phyloP scores from a whole-genome alignment of 2,888 invertebrate species.

The Amiota minor region DNA sequence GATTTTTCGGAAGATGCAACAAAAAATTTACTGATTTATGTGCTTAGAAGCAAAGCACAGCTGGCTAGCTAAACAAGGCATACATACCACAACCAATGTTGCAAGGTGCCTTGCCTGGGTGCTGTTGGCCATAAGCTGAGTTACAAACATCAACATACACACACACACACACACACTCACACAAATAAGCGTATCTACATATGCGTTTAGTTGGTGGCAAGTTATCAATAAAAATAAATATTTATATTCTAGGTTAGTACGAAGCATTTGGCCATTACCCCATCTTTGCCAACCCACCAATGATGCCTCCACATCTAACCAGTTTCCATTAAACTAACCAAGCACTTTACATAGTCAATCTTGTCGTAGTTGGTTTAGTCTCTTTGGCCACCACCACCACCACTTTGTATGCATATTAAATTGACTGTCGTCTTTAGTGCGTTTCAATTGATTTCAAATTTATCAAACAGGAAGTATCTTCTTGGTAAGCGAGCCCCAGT shows the following conservation, averaged over 20 bases:
- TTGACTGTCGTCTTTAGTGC: slow-evolving; percentile 30
- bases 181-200: no score
- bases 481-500: not conserved
- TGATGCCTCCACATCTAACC: not conserved
- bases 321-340: not conserved
- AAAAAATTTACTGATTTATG: slow-evolving; percentile 29
- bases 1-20: slow-evolving; percentile 30
- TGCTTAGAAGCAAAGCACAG: slow-evolving; percentile 12
- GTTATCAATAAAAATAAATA: slow-evolving; percentile 31
- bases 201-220: slow-evolving; percentile 16
- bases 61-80: slow-evolving; percentile 13
- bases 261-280: not conserved
- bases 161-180: no score
- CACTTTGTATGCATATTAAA: slow-evolving; percentile 25
- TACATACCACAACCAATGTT: not conserved
- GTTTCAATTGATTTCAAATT: slow-evolving; percentile 30
- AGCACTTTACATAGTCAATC: not conserved
- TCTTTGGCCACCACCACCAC: not conserved
- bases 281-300: not conserved
- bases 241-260: slow-evolving; percentile 28
- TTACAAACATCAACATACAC: no score
- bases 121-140: not conserved
- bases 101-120: not conserved
- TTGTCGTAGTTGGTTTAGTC: not conserved
- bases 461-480: slow-evolving; percentile 30